A percentile compares a stretch with the other conserved stretches of the same genome.
phyloP scores from a whole-genome alignment of 2,113 vertebrate genomes.

The Hyaena hyaena region DNA sequence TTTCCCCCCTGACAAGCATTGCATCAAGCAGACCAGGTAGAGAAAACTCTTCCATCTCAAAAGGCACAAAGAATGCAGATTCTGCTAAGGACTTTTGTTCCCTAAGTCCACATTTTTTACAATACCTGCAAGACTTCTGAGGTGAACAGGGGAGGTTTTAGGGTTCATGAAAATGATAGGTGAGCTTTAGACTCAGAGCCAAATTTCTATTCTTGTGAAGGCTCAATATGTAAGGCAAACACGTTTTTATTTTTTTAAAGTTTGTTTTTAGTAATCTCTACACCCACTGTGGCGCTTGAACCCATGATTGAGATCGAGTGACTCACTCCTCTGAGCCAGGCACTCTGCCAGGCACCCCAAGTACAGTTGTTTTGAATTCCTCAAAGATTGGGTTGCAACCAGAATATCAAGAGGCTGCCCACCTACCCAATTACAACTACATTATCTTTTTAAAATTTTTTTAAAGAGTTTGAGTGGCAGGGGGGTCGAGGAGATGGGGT shows the following conservation, averaged over 20 bases:
- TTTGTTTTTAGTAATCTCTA: not conserved
- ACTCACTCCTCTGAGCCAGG: not conserved
- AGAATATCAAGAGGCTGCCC: not conserved
- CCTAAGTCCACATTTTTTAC: not conserved
- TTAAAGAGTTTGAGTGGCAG: no score
- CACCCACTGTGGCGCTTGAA: not conserved
- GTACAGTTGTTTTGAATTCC: not conserved
- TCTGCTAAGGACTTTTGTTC: not conserved
- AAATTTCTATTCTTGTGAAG: not conserved
- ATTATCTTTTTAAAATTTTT: not conserved
- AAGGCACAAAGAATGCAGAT: not conserved
- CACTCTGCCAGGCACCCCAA: not conserved
- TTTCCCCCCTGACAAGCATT: not conserved
- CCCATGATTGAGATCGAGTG: not conserved
- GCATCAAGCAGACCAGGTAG: not conserved
- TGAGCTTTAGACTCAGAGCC: not conserved
- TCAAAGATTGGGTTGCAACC: not conserved
- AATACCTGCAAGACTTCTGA: not conserved
- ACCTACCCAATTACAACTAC: not conserved
- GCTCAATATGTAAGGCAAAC: not conserved
- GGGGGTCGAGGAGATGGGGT: no score
- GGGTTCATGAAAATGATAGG: not conserved
- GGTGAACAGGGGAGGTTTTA: not conserved
- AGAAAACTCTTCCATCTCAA: not conserved
- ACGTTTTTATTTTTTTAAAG: not conserved